Conservation (phyloP, 2,113 vertebrate genomes). For the Mola mola region DNA sequence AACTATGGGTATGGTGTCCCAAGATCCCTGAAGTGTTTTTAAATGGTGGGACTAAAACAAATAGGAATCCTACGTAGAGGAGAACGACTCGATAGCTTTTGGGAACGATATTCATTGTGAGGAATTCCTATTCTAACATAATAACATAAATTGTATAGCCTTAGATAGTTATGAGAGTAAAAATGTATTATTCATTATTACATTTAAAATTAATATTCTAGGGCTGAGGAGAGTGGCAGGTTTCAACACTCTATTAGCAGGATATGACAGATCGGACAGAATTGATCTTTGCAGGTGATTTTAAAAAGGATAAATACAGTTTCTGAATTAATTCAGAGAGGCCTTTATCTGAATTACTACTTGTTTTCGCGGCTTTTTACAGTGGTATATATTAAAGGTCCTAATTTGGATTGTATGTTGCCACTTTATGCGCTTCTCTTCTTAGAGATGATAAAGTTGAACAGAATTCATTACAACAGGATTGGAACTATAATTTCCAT, state of each 20-base stretch:
- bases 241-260: not conserved
- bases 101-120: not conserved
- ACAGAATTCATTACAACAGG: too few relatives aligned
- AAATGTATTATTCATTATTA: too few relatives aligned
- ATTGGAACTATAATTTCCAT: too few relatives aligned
- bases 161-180: not conserved
- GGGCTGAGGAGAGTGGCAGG: too few relatives aligned
- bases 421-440: not conserved
- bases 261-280: not conserved
- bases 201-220: too few relatives aligned
- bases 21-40: constrained; percentile 15
- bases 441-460: not conserved
- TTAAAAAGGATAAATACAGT: too few relatives aligned
- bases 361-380: too few relatives aligned
- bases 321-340: too few relatives aligned
- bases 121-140: not conserved
- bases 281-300: too few relatives aligned
- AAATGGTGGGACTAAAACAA: constrained; percentile 10
- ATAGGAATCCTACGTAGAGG: not conserved
- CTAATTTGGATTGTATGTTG: not conserved
- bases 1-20: constrained; percentile 10
- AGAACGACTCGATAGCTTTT: not conserved
- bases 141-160: not conserved
- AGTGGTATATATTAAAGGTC: not conserved
- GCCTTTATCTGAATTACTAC: too few relatives aligned